Conservation (phyloP, 2,113 vertebrate species). For the Calidris pygmaea region DNA sequence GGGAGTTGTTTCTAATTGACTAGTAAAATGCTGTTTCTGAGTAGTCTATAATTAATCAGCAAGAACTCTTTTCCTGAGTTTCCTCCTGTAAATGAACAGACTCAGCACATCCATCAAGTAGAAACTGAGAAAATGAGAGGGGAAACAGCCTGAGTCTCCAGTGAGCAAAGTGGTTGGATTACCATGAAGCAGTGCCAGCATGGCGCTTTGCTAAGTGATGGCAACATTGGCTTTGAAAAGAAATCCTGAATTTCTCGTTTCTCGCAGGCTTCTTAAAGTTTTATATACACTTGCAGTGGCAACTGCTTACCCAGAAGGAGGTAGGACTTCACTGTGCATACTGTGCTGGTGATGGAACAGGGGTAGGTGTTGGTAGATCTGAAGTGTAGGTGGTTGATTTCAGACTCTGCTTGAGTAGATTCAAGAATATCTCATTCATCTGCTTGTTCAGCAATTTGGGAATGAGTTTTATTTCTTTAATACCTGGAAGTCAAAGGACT, state of each 20-base stretch:
- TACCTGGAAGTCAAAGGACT: not conserved
- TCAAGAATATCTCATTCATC: not conserved
- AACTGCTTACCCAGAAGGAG: not conserved
- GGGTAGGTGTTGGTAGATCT: not conserved
- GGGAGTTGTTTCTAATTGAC: conserved; percentile 36
- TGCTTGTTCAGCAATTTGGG: not conserved
- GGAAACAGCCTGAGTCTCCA: not conserved
- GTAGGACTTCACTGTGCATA: not conserved
- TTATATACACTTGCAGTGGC: not conserved
- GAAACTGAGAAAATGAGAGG: not conserved
- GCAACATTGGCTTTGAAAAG: not conserved
- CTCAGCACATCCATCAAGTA: not conserved
- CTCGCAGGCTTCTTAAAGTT: not conserved
- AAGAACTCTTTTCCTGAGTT: not conserved
- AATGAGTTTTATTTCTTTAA: not conserved
- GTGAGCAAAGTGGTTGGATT: not conserved
- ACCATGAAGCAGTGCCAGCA: not conserved
- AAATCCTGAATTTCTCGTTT: not conserved
- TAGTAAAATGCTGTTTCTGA: conserved; percentile 14
- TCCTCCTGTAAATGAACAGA: not conserved
- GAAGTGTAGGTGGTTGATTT: not conserved
- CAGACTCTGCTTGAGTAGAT: not conserved
- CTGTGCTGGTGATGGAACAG: not conserved
- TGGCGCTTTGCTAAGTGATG: not conserved
- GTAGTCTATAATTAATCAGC: conserved; percentile 43